Base-by-base conservation (phyloP, 2,888 invertebrate genomes). In the Tetramorium bicarinatum region DNA sequence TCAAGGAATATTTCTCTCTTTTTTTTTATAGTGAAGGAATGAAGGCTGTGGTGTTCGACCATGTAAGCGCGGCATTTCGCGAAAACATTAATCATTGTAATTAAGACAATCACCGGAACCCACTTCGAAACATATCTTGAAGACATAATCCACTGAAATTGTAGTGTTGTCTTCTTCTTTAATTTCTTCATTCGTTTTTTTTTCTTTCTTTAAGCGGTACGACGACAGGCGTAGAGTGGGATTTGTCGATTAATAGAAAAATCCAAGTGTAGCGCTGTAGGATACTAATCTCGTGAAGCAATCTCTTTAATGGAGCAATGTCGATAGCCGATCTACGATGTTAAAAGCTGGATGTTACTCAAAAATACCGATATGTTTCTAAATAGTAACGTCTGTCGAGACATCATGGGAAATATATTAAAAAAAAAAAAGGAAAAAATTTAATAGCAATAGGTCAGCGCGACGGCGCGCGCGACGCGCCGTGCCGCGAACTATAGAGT, bases 71-170 rank as follows among this genome's bases (percentile, higher is more conserved):
- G 59, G 38, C 41, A 76, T 44, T 79, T 64, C 29, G 64, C 25
- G n/a, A 64, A 54, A 13, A 75, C 54, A 67, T 66, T 52, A 54
- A 83, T 80, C 67, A 79, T 82, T 67, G 82, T 85, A 85, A 69
- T 76, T 77, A 87, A 87, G 91, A 91, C 91, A 91, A 91, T 91
- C 91, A 91, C 82, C 86, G 71, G 54, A 86, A 90, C 66, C 75
- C 88, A 91, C 83, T 88, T 87, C 76, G 81, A 88, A 82, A 86
- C 89, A 91, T 91, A 91, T 91, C 91, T 83, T 72, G 72, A 85
- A 85, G 75, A 87, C 88, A 87, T 91, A 87, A 86, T 89, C 82
- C 81, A 82, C 21, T n/a, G 18, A 81, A 82, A 72, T 72, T 7
- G 56, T 71, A 79, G 25, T 25, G 1, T 44, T 56, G 21, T 76